A percentile compares a stretch with the other conserved stretches of the same genome.
Evolutionary conservation across 2,113 vertebrate species (phyloP).

Genomic region (Thamnaconus septentrionalis): DNA sequence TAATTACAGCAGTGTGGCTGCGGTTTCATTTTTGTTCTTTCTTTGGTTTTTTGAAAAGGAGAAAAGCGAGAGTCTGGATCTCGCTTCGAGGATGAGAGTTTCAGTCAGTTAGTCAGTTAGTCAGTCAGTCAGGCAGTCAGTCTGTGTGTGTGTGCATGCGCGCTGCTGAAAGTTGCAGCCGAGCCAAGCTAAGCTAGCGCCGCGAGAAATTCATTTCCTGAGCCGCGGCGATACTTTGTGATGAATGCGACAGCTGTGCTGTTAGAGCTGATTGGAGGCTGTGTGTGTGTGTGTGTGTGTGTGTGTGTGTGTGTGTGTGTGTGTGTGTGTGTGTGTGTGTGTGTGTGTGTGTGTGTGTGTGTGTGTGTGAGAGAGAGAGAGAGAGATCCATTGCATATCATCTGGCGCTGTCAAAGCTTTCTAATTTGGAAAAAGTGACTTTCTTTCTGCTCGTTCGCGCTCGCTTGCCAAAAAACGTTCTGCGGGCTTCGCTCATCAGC

Average conservation of each 20-base stretch:
- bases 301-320: conserved; percentile 18
- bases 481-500: conserved; percentile 41
- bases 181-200: conserved; percentile 35
- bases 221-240: conserved; percentile 50
- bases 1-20: conserved; percentile 45
- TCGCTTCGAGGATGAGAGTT: conserved; percentile 37
- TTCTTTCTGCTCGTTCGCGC: conserved; percentile 35
- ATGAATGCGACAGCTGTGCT: conserved; percentile 69
- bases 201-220: conserved; percentile 66
- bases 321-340: conserved; percentile 7
- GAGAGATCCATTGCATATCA: conserved; percentile 29
- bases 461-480: conserved; percentile 34
- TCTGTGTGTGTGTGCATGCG: no score
- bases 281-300: conserved; percentile 17
- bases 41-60: conserved; percentile 36
- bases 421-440: conserved; percentile 63
- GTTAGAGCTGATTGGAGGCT: conserved; percentile 31
- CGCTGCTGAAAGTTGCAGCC: no score
- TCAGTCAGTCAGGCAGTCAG: no score
- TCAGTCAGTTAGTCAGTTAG: conserved; percentile 44
- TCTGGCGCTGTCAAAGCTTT: conserved; percentile 59
- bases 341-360: conserved; percentile 8
- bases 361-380: background rate
- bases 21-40: no score
- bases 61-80: conserved; percentile 25